These are phyloP conservation scores for Pterocles gutturalis DNA, from an alignment of 2,113 vertebrate genomes.

Conservation along the genomic window DNA sequence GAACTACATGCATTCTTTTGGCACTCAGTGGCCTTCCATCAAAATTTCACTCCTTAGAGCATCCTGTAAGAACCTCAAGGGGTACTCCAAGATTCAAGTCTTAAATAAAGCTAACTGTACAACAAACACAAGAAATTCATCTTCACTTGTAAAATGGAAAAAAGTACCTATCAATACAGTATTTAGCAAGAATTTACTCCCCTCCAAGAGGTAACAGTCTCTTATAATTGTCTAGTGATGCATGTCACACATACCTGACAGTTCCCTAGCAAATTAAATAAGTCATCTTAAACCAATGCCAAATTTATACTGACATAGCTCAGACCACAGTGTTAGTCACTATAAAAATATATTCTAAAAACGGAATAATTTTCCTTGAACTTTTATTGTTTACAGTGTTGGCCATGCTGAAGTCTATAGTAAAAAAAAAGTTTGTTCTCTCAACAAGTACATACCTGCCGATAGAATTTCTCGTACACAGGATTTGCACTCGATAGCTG, in stretches of 20 bases:
- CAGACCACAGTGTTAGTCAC: not conserved
- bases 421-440: not conserved
- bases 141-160: not conserved
- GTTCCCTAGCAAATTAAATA: not conserved
- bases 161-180: not conserved
- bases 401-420: not conserved
- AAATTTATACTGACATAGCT: not conserved
- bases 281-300: not conserved
- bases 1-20: not conserved
- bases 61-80: not conserved
- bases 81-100: not conserved
- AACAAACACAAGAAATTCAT: not conserved
- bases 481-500: slow-evolving; percentile 98
- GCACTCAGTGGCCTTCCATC: not conserved
- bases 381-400: not conserved
- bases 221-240: not conserved
- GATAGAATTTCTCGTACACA: slow-evolving; percentile 97
- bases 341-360: not conserved
- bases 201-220: not conserved
- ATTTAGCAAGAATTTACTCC: not conserved
- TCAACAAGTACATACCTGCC: slow-evolving; percentile 85
- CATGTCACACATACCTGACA: not conserved
- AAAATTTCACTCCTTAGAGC: not conserved
- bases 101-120: not conserved
- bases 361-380: not conserved